Percentiles rank a stretch among this genome's conserved stretches.
Conservation (phyloP, 2,888 invertebrate species). For the Agriopis leucophaearia region DNA sequence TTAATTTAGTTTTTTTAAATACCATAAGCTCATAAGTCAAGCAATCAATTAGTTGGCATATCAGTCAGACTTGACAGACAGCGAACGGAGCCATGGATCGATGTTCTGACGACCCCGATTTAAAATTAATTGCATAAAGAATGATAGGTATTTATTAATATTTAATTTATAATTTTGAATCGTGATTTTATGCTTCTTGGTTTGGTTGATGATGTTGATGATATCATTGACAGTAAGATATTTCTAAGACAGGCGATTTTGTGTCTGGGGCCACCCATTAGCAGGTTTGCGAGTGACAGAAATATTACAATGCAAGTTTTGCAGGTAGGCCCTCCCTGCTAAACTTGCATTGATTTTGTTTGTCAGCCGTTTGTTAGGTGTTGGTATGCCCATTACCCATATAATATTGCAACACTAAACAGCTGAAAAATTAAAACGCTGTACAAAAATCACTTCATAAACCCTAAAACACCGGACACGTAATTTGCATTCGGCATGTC, state of each 20-base stretch:
- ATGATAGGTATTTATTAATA: conserved; percentile 55
- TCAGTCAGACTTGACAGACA: conserved; percentile 67
- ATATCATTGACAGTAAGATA: conserved; percentile 27
- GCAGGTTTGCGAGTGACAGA: not conserved
- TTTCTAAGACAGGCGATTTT: not conserved
- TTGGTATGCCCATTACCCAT: too few relatives aligned
- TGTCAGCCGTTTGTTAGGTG: too few relatives aligned
- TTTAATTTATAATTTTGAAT: conserved; percentile 56
- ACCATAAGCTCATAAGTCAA: conserved; percentile 74
- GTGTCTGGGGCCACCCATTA: conserved; percentile 4
- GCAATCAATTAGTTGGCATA: conserved; percentile 74
- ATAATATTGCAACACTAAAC: too few relatives aligned
- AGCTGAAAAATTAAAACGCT: not conserved
- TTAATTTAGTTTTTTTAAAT: conserved; percentile 55
- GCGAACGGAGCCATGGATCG: conserved; percentile 48
- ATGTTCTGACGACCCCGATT: conserved; percentile 41
- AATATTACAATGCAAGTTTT: conserved; percentile 2
- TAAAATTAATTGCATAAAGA: conserved; percentile 55
- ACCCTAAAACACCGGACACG: conserved; percentile 15
- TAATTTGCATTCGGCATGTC: conserved; percentile 49
- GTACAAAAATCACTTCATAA: conserved; percentile 13
- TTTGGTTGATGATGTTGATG: conserved; percentile 33
- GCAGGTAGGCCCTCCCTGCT: not conserved
- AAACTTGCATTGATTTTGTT: too few relatives aligned
- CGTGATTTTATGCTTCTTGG: conserved; percentile 51